Base-by-base conservation (phyloP, 2,888 invertebrate genomes). In the Abscondita cerata region DNA sequence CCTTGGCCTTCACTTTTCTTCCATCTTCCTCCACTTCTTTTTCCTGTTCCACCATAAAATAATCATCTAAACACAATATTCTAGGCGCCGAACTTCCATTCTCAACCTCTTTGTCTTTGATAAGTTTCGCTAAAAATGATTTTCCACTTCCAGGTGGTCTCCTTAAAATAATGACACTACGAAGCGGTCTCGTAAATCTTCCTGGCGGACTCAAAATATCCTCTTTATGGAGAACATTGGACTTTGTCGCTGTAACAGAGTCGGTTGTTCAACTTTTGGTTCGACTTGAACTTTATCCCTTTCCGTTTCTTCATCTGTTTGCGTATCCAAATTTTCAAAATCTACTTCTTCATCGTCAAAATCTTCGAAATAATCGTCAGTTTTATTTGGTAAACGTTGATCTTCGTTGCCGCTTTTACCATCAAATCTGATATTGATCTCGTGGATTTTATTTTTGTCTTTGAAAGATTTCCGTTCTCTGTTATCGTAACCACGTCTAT, bases 111-210 rank as follows among this genome's bases (percentile, higher is more conserved):
- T 85, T 86, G 61, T 89, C 89, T 77, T 96, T 93, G 68, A 96
- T 93, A 62, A 95, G 81, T 81, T 93, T 94, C 0, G 95, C 93
- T 63, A 95, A 85, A 80, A 91, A 92, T 5, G 95, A 93, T 82
- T 98, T 98, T 34, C 98, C 98, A 79, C 96, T 92, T 8, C 98
- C 98, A 0, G 98, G 96, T 12, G 93, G 90, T 2, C 98, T 98
- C 78, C 98, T 84, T 51, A 98, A 81, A 72, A 98, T 92, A 59
- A 97, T 89, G 25, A 93, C 93, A 71, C 97, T 89, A 78, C 86
- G 82, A 13, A 84, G 84, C 15, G 97, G 95, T 70, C 98, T 86
- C 70, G 87, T 88, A 62, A 85, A 83, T 48, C 97, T 86, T 6
- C 93, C 93, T 1, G 97, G 96, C 16, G 86, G 80, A 75, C 88